Evolutionary conservation across 2,888 invertebrate species (phyloP).

Genomic region (Diarsia dahlii): DNA sequence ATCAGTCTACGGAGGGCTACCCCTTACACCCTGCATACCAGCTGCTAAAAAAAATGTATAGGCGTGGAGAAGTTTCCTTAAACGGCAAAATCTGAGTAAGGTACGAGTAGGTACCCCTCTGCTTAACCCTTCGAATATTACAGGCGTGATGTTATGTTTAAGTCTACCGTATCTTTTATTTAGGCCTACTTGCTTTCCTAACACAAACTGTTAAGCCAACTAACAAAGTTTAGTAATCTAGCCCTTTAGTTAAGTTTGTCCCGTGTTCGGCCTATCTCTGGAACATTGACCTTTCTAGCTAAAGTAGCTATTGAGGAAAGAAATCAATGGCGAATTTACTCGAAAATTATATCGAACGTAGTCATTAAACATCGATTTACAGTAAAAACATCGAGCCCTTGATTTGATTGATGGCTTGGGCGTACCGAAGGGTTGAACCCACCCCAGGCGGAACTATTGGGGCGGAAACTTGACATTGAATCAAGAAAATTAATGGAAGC

Average conservation of each 20-base stretch:
- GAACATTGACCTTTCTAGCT: background rate
- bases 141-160: background rate
- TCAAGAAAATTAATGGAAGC: slow-evolving; percentile 28
- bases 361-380: slow-evolving; percentile 34
- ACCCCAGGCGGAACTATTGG: slow-evolving; percentile 28
- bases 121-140: no score
- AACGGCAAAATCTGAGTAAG: no score
- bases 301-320: background rate
- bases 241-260: no score
- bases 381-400: slow-evolving; percentile 5
- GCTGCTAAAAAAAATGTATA: no score
- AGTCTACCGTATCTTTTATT: background rate
- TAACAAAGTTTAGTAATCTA: background rate
- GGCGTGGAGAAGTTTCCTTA: no score
- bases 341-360: slow-evolving; percentile 17
- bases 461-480: slow-evolving; percentile 53
- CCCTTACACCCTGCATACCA: no score
- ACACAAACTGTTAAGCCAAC: background rate
- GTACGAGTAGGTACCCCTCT: no score
- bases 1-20: no score
- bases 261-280: background rate
- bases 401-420: slow-evolving; percentile 46
- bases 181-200: background rate
- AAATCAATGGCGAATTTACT: slow-evolving; percentile 10
- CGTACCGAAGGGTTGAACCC: slow-evolving; percentile 14